Evolutionary conservation across 2,113 vertebrate species (phyloP).

Genomic region (Calyptomena viridis): DNA sequence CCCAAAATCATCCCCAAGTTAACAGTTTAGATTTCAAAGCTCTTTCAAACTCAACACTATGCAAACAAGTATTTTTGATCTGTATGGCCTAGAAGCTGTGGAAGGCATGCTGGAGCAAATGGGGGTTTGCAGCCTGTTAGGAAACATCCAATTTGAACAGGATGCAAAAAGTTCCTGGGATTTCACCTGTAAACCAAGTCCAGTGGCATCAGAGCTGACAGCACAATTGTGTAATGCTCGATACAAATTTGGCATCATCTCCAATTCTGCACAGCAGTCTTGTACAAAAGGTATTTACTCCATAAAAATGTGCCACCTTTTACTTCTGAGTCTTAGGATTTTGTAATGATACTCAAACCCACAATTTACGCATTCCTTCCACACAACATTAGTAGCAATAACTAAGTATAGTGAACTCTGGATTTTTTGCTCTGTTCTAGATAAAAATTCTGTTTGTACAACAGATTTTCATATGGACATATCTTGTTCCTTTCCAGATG

Average conservation of each 20-base stretch:
- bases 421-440: neutral
- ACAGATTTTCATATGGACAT: neutral
- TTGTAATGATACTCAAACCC: neutral
- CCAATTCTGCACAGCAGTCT: neutral
- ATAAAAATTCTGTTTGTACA: neutral
- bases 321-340: neutral
- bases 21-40: neutral
- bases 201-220: neutral
- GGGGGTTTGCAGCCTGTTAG: neutral
- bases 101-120: neutral
- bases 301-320: neutral
- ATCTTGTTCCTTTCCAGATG: neutral
- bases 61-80: neutral
- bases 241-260: neutral
- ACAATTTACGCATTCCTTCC: neutral
- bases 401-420: neutral
- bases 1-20: neutral
- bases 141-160: neutral
- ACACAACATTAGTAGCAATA: neutral
- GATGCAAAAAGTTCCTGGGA: neutral
- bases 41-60: neutral
- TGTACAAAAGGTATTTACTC: neutral
- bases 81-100: neutral
- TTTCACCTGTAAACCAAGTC: neutral
- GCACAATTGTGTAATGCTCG: rapidly evolving